A percentile compares a stretch with the other conserved stretches of the same genome.
Evolutionary conservation across 1,140 invertebrate genomes (phyloP).

Genomic region (Nephila pilipes): DNA sequence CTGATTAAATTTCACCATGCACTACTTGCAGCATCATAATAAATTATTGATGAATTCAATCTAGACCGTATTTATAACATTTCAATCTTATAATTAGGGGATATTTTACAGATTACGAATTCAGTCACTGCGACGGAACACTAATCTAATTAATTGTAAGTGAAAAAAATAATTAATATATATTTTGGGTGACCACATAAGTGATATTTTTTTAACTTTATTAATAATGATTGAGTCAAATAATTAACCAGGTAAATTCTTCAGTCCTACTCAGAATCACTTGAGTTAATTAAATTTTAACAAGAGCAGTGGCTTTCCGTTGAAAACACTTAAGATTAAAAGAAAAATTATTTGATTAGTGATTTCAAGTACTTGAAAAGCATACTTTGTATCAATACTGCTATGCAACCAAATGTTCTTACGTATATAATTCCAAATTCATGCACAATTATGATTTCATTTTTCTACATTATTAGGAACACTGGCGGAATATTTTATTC

Average conservation of each 20-base stretch:
- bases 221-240: neutral
- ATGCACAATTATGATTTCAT: neutral
- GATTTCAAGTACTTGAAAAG: neutral
- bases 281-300: conserved; percentile 25
- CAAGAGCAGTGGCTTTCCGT: neutral
- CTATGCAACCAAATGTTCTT: neutral
- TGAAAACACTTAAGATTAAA: neutral
- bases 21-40: neutral
- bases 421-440: neutral
- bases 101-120: neutral
- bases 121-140: neutral
- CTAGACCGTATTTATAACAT: neutral
- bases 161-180: neutral
- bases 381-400: neutral
- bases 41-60: neutral
- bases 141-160: neutral
- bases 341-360: neutral
- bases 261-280: neutral
- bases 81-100: neutral
- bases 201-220: neutral
- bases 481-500: neutral
- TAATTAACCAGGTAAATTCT: neutral
- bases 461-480: neutral
- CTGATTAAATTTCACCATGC: neutral
- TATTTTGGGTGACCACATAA: neutral